Evolutionary conservation across 2,797 vertebrate species (phyloP), one percentile per base, ranked within the genome.

Genomic region (Sebastes minor): DNA sequence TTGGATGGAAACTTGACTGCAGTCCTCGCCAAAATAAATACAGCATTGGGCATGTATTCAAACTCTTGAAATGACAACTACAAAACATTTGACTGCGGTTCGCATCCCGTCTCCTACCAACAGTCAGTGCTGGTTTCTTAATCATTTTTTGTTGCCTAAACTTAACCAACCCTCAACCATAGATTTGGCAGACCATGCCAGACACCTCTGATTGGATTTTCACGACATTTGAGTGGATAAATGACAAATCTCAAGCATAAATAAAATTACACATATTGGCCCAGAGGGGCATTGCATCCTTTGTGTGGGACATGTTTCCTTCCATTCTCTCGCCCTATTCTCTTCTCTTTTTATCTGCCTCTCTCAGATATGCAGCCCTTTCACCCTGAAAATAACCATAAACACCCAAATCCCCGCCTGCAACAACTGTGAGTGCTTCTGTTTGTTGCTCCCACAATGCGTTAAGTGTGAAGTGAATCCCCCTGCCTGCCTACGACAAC

Each of bases 401-500:
- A 69, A 86, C 68, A 71, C 57, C 68, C 27, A 75, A 86, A 83
- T 80, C 78, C 84, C 82, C 55, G 42, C 49, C 59, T 67, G 53
- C 61, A 66, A 78, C 75, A 71, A 73, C 56, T 57, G 64, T 60
- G 81, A 86, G 80, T 78, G 78, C 79, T 60, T 84, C 69, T 81
- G 71, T 86, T 88, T 91, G 86, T 82, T 60, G 63, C 65, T 89
- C 70, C 76, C 66, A 66, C 83, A 76, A 74, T 61, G 64, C 28
- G 3, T 67, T 60, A 61, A 80, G 74, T 82, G 85, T 76, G 72
- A 89, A 89, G 71, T 68, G 71, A 91, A 85, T 86, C 72, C 75
- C 77, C 57, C 56, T 65, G 76, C 32, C 80, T 63, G 59, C 63
- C 74, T 82, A 27, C 49, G 65, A 81, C 81, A 84, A 74, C 38